Percentiles rank a stretch among this genome's conserved stretches.
These are phyloP conservation scores for Vannuccia rotundouncinata DNA, from an alignment of 2,888 invertebrate species.

Conservation along the genomic window DNA sequence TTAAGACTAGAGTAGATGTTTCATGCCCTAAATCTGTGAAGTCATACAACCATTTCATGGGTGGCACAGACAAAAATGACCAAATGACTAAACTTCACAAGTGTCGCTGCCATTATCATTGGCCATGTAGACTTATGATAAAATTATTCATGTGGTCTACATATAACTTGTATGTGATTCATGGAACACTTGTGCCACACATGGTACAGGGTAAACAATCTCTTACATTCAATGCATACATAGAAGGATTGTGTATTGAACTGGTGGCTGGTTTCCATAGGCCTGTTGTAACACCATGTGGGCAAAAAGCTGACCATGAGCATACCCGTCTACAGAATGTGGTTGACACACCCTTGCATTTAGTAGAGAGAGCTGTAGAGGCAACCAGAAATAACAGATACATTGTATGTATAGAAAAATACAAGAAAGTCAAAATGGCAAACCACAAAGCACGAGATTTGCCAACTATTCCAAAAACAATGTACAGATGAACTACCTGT, in stretches of 20 bases:
- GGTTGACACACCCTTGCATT: slow-evolving; percentile 5
- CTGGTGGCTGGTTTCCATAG: background rate
- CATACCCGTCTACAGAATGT: slow-evolving; percentile 1
- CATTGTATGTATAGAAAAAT: slow-evolving; percentile 1
- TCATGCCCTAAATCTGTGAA: slow-evolving; percentile 35
- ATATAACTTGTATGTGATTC: slow-evolving; percentile 30
- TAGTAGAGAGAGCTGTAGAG: slow-evolving; percentile 19
- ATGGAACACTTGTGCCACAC: slow-evolving; percentile 6
- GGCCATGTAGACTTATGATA: slow-evolving; percentile 39
- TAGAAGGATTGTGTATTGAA: slow-evolving; percentile 26
- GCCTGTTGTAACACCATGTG: slow-evolving; percentile 9
- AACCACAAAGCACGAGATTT: slow-evolving; percentile 28
- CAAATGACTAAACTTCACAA: slow-evolving; percentile 37
- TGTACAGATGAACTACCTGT: slow-evolving; percentile 13
- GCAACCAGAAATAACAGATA: slow-evolving; percentile 27
- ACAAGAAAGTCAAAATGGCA: slow-evolving; percentile 28
- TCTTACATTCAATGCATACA: slow-evolving; percentile 14
- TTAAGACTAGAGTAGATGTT: slow-evolving; percentile 6
- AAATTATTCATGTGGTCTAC: slow-evolving; percentile 39
- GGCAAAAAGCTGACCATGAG: background rate
- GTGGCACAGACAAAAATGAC: slow-evolving; percentile 40
- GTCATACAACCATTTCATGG: slow-evolving; percentile 41
- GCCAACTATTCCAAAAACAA: background rate
- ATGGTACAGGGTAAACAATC: slow-evolving; percentile 7
- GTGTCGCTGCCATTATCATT: slow-evolving; percentile 40